Percentiles rank a stretch among this genome's conserved stretches.
Evolutionary conservation across 2,113 vertebrate genomes (phyloP).

Genomic region (Garra rufa): DNA sequence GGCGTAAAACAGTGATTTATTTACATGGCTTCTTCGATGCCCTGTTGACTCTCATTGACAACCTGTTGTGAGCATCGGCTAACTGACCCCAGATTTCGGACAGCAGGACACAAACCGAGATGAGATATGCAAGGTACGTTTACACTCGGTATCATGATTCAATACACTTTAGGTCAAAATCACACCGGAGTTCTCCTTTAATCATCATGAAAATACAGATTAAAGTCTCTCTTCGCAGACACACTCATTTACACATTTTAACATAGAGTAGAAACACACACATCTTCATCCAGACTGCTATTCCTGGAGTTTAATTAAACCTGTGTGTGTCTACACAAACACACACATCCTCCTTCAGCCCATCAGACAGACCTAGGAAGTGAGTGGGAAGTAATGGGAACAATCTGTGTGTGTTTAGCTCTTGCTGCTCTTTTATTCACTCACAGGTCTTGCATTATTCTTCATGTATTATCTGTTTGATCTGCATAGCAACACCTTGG

Average conservation of each 20-base stretch:
- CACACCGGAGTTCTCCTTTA: too few species aligned
- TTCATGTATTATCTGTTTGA: background rate
- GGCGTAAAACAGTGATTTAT: too few species aligned
- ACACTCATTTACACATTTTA: background rate
- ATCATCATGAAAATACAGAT: background rate
- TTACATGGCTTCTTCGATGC: too few species aligned
- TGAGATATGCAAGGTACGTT: too few species aligned
- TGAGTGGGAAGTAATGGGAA: background rate
- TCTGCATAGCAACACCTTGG: too few species aligned
- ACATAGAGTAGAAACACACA: background rate
- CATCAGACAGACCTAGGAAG: background rate
- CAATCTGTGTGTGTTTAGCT: constrained; percentile 15
- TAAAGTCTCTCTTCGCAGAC: background rate
- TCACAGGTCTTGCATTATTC: background rate
- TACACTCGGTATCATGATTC: too few species aligned
- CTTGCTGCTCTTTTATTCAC: background rate
- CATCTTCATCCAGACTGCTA: background rate
- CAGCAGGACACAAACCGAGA: too few species aligned
- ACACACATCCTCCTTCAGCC: background rate
- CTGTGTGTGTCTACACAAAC: background rate
- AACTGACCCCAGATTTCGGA: too few species aligned
- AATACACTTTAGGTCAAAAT: too few species aligned
- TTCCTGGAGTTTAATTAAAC: background rate
- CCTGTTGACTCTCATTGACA: too few species aligned
- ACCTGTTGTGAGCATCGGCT: too few species aligned